Evolutionary conservation across 1,140 invertebrate species (phyloP).

Genomic region (Microplitis mediator): DNA sequence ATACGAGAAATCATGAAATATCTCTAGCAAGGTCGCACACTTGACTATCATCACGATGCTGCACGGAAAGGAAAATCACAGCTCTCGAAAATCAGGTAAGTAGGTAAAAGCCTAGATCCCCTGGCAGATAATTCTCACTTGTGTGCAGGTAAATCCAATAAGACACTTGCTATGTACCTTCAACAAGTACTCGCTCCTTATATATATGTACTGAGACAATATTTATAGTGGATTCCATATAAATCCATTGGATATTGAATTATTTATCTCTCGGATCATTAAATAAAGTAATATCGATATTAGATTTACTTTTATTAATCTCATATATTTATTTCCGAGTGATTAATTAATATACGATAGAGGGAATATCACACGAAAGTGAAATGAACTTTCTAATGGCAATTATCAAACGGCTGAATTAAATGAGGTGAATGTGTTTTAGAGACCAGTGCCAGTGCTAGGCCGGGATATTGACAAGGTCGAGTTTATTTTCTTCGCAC

Average conservation of each 20-base stretch:
- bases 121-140: not conserved
- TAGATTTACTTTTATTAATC: not conserved
- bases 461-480: too few relatives aligned
- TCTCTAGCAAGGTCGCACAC: constrained; percentile 5
- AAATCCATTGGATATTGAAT: too few relatives aligned
- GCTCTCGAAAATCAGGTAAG: constrained; percentile 27
- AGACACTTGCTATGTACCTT: too few relatives aligned
- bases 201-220: too few relatives aligned
- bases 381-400: constrained; percentile 4
- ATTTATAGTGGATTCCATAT: too few relatives aligned
- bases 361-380: constrained; percentile 12
- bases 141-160: not conserved
- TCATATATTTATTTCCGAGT: not conserved
- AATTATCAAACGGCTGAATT: constrained; percentile 11
- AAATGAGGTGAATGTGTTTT: not conserved
- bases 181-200: too few relatives aligned
- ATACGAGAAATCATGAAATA: constrained; percentile 17
- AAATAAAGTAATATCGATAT: too few relatives aligned
- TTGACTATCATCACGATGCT: constrained; percentile 2
- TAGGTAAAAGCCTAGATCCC: constrained; percentile 25
- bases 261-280: too few relatives aligned
- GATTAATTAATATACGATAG: not conserved
- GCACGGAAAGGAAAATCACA: constrained; percentile 24
- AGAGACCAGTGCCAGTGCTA: too few relatives aligned
- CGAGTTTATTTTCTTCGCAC: too few relatives aligned